Conservation (phyloP, 1,140 invertebrate genomes). For the Lamellibrachia luymesi region DNA sequence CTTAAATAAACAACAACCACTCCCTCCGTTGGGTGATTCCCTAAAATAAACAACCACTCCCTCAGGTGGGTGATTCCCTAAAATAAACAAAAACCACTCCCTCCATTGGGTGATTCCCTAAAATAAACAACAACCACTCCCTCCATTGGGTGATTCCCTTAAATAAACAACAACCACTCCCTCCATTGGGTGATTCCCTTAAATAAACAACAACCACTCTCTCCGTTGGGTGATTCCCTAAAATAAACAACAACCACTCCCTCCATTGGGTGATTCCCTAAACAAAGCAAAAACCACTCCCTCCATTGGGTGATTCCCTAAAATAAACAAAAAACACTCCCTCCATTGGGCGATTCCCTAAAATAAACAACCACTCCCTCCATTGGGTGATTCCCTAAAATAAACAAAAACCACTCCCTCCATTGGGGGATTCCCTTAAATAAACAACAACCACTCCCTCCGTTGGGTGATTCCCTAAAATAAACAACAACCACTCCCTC, state of each 20-base stretch:
- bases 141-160: neutral
- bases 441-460: neutral
- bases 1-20: too few species aligned
- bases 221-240: neutral
- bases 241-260: neutral
- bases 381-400: too few species aligned
- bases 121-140: neutral
- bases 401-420: neutral
- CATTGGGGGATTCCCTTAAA: neutral
- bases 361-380: neutral
- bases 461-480: neutral
- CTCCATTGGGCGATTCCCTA: neutral
- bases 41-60: neutral
- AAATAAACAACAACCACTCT: neutral
- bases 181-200: neutral
- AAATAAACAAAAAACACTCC: neutral
- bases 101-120: too few species aligned
- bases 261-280: neutral
- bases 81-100: neutral
- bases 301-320: neutral
- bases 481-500: too few species aligned
- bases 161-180: too few species aligned
- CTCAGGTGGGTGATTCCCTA: neutral
- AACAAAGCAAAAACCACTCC: too few species aligned
- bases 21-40: neutral